Evolutionary conservation across 2,113 vertebrate genomes (phyloP), one percentile per base, ranked within the genome.

Genomic region (Catagonus wagneri): DNA sequence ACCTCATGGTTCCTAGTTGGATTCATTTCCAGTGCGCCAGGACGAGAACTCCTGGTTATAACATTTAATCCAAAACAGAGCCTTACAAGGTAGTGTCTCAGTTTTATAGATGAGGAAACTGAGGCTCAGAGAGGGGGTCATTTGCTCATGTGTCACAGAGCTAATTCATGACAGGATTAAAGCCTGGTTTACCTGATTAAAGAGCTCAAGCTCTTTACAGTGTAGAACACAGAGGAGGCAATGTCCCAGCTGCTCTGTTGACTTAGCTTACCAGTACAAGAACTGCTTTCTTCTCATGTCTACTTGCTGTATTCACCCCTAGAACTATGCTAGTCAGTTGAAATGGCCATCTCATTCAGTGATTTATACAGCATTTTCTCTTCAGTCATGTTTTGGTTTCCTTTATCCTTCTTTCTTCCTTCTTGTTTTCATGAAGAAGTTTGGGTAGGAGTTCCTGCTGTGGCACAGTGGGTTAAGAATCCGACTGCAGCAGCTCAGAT

Each of bases 31-130:
- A 44, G 4, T 4, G 44, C 8, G 44, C 44, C 44, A 44, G 4
- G 44, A 44, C 44, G 44, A 8, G 44, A 44, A 44, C 44, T 44
- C 44, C 44, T 44, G 32, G 15, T 60, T 87, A 60, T 78, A n/a
- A 83, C 20, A 83, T 92, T 93, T 94, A 72, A 75, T 93, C 25
- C 12, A 75, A 83, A 96, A 65, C 27, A 83, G 52, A 66, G 39
- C n/a, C n/a, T 86, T 86, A 69, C 4, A 83, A 80, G 19, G 52
- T 90, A 60, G 29, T 83, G 63, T 23, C 36, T 66, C 74, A 32
- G n/a, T 74, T 93, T 93, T 91, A 75, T 83, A 89, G 39, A 93
- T 36, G 87, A 95, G 32, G 76, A 92, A 91, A 86, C 50, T 86
- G 93, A 79, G 36, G 65, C 36, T 85, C 60, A 79, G 72, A 93